These are phyloP conservation scores for Bucorvus abyssinicus DNA, from an alignment of 2,797 vertebrate species.

Conservation along the genomic window DNA sequence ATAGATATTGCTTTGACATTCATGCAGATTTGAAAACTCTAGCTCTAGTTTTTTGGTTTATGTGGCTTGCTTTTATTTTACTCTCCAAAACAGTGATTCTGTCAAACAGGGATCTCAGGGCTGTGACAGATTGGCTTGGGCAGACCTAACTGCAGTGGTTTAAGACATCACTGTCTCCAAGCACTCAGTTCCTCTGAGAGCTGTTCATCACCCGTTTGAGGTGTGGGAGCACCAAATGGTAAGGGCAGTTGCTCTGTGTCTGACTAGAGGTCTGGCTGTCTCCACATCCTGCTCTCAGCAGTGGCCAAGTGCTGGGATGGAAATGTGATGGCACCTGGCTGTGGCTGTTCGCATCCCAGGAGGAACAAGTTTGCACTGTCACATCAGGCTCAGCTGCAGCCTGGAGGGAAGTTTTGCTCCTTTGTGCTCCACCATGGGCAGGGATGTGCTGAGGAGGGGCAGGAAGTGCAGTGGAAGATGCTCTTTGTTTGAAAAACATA, in stretches of 20 bases:
- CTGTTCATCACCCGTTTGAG: accelerated
- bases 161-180: neutral
- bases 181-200: neutral
- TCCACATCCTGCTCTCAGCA: neutral
- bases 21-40: constrained; percentile 15
- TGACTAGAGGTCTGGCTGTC: neutral
- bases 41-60: constrained; percentile 26
- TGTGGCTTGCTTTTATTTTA: constrained; percentile 30
- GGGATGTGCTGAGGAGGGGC: accelerated
- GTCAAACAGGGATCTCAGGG: neutral
- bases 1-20: constrained; percentile 17
- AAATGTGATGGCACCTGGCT: neutral
- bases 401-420: neutral
- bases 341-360: accelerated
- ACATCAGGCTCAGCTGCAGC: neutral
- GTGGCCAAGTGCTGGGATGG: accelerated
- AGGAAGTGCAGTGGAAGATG: neutral
- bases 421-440: accelerated
- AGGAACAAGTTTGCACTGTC: neutral
- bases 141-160: neutral
- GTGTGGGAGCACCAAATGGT: neutral
- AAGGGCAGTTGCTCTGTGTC: neutral
- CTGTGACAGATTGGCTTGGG: neutral
- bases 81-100: neutral
- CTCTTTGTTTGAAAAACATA: neutral